A percentile compares a stretch with the other conserved stretches of the same genome.
Evolutionary conservation across 2,888 invertebrate species (phyloP).

Genomic region (Thysanoteuthis rhombus): DNA sequence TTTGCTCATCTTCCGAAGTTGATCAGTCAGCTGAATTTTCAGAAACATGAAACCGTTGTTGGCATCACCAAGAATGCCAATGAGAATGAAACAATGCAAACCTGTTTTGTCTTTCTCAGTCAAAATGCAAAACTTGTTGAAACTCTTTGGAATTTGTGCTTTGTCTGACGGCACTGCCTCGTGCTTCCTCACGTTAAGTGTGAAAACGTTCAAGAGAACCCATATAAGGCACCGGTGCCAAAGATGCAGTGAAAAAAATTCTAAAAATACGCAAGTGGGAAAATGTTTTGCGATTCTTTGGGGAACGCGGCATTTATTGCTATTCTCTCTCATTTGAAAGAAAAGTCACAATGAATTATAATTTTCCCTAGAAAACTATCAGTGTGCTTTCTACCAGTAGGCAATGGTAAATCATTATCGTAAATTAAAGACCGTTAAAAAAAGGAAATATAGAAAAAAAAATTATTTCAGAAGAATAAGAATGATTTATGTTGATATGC

Average conservation of each 20-base stretch:
- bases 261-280: neutral
- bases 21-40: neutral
- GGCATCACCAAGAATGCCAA: neutral
- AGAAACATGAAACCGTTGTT: neutral
- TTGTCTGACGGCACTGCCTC: neutral
- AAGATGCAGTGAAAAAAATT: neutral
- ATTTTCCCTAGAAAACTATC: neutral
- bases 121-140: conserved; percentile 12
- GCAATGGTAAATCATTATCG: neutral
- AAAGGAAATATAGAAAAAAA: no score
- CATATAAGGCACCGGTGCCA: neutral
- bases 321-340: neutral
- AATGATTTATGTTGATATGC: no score
- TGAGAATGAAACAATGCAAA: neutral
- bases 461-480: no score
- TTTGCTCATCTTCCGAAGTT: neutral
- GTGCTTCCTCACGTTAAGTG: neutral
- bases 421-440: no score
- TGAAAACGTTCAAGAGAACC: neutral
- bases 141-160: neutral
- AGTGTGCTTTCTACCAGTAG: neutral
- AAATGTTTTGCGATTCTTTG: neutral
- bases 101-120: neutral
- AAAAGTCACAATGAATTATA: neutral
- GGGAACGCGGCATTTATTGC: no score